phyloP scores from a whole-genome alignment of 2,113 vertebrate genomes.

The Rousettus leschenaultii region DNA sequence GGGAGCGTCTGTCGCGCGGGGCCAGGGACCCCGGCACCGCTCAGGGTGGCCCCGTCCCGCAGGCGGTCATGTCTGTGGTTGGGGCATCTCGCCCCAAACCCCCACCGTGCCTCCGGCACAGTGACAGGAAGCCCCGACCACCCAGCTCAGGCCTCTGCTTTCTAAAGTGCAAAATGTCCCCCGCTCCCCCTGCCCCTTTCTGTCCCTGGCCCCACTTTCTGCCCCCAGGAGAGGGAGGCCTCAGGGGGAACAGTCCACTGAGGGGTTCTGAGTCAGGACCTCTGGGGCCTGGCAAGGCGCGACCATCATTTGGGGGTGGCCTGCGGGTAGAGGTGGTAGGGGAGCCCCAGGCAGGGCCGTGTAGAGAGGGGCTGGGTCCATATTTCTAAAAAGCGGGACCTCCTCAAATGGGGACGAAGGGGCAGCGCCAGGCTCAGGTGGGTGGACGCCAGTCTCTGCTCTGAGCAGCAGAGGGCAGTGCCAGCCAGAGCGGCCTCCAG shows the following conservation, averaged over 20 bases:
- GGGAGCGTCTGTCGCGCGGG: fast-evolving
- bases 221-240: not conserved
- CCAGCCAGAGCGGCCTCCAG: fast-evolving
- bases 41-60: fast-evolving
- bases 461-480: not conserved
- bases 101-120: fast-evolving
- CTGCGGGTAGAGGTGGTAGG: not conserved
- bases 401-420: not conserved
- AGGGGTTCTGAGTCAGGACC: not conserved
- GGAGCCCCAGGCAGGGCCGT: not conserved
- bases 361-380: not conserved
- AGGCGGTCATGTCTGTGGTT: fast-evolving
- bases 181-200: fast-evolving
- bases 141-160: fast-evolving
- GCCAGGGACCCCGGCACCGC: fast-evolving
- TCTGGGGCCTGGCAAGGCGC: too few species aligned
- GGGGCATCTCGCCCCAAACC: fast-evolving
- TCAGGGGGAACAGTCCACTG: not conserved
- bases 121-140: fast-evolving
- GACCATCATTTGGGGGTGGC: not conserved
- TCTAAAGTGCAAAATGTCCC: not conserved
- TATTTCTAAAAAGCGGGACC: not conserved
- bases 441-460: not conserved
- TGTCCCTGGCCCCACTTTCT: not conserved
- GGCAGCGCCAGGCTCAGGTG: not conserved